Base-by-base conservation (phyloP, 2,888 invertebrate species). In the Drosophila flavopinicola region DNA sequence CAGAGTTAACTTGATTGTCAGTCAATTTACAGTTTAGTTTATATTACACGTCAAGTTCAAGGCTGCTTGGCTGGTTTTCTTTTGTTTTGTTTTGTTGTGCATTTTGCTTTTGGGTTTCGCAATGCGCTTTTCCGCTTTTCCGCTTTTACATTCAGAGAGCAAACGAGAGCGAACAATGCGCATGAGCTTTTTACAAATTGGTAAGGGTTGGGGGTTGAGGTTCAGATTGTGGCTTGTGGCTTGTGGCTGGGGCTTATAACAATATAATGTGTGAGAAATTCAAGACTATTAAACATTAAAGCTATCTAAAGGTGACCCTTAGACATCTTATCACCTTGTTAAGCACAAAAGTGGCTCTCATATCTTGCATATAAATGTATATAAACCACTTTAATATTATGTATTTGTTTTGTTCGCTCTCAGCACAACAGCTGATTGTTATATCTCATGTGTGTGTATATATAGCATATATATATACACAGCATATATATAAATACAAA, bases 11-110 rank as follows among this genome's bases (percentile, higher is more conserved):
- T 52, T 48, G 30, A 15, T 35, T 39, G 25, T 41, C 29, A 11
- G 6, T 20, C 32, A 25, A 3, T 35, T 57, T 35, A 23, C 71
- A 30, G 25, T 35, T 20, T 65, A 30, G 25, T 35, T 20, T 17
- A 37, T 29, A 11, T 24, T 27, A 17, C 35, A 37, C 41, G 25
- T 65, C 85, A 83, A 86, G 82, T 86, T 83, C 87, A 83, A 47
- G 38, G 72, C 54, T 49, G 47, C 51, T 53, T 29, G 29, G 17
- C n/a, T 2, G 27, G 33, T 3, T 30, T 11, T 39, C 47, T 45
- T 53, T 25, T 32, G 33, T 49, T 41, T 33, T 23, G 25, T 29
- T 32, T n/a, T n/a, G n/a, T n/a, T n/a, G n/a, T n/a, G n/a, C n/a
- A n/a, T 39, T 44, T 51, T 45, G 15, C n/a, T 44, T 41, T 32